Evolutionary conservation across 2,888 invertebrate genomes (phyloP), one percentile per base, ranked within the genome.

Genomic region (Ferrisia virgata): DNA sequence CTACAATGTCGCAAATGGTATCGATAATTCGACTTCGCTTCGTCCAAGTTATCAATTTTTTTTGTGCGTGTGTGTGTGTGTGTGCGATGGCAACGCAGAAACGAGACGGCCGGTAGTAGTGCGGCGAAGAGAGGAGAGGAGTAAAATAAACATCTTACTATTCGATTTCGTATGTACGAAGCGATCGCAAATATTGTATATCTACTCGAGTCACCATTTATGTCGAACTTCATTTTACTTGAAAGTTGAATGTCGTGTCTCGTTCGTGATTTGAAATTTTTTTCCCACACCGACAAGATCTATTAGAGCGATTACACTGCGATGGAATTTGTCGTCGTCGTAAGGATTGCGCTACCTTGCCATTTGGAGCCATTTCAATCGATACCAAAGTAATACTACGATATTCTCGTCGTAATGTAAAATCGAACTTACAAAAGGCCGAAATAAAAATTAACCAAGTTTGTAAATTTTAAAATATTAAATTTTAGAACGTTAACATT

Each of bases 201-300:
- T 25, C 22, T 31, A 69, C 69, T 31, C 31, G 31, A 69, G 13
- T 69, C 69, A 69, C 69, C 69, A 33, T 69, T 69, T 33, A 69
- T 15, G 31, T 28, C 69, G 13, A 69, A 69, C 31, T 28, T 69
- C 69, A 69, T 69, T 31, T 69, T 69, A 69, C n/a, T 53, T 22
- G 53, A 53, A 53, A 53, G 53, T 53, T 53, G 53, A 69, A 69
- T 69, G 15, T 69, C 69, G 69, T 69, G 69, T 69, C 31, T 31
- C 69, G 31, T 69, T 69, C 69, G 69, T 69, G 69, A 69, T 69
- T 69, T 69, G 31, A 28, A 69, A 28, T 69, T 69, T 69, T 69
- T 69, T 31, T n/a, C n/a, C 5, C 69, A n/a, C 31, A 11, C 28
- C 31, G 69, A 28, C 69, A 2, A 69, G 69, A 69, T 69, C 31